phyloP scores from a whole-genome alignment of 30 jellyfish, hydroid and myxozoan species.

The Hydractinia symbiolongicarpus region DNA sequence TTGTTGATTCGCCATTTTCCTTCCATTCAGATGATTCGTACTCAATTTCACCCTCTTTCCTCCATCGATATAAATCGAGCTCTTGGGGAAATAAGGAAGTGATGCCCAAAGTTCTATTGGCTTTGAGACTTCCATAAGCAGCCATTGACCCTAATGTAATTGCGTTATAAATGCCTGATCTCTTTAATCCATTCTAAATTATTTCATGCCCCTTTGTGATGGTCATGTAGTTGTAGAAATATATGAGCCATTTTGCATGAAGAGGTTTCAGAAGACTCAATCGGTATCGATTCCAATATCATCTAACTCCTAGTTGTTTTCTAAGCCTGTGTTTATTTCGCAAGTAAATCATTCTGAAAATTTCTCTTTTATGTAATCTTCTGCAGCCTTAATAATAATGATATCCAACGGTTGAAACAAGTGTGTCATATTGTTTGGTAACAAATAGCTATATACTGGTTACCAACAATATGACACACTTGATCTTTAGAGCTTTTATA shows the following conservation, averaged over 20 bases:
- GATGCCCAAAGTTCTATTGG: not conserved
- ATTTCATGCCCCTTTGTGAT: not conserved
- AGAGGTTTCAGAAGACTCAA: conserved; percentile 25
- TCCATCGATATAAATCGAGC: not conserved
- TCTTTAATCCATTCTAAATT: not conserved
- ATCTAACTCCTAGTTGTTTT: conserved; percentile 20
- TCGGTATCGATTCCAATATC: conserved; percentile 20
- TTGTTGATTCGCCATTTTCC: no score
- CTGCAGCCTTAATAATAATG: not conserved
- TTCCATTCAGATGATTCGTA: no score
- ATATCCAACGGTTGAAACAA: conserved; percentile 16
- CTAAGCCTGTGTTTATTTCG: conserved; percentile 9
- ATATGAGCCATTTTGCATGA: conserved; percentile 12
- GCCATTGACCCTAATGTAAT: not conserved
- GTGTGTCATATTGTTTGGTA: conserved; percentile 16
- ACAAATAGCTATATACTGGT: not conserved
- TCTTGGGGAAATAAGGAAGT: conserved; percentile 8
- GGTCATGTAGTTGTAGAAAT: not conserved
- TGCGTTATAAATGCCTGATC: conserved; percentile 11
- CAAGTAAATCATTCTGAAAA: conserved; percentile 5
- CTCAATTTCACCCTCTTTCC: no score
- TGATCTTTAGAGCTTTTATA: not conserved
- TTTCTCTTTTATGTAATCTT: conserved; percentile 3
- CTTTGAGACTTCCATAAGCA: not conserved
- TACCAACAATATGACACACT: no score